phyloP scores from a whole-genome alignment of 2,888 invertebrate species.

The Pachliopta kotzebuea region DNA sequence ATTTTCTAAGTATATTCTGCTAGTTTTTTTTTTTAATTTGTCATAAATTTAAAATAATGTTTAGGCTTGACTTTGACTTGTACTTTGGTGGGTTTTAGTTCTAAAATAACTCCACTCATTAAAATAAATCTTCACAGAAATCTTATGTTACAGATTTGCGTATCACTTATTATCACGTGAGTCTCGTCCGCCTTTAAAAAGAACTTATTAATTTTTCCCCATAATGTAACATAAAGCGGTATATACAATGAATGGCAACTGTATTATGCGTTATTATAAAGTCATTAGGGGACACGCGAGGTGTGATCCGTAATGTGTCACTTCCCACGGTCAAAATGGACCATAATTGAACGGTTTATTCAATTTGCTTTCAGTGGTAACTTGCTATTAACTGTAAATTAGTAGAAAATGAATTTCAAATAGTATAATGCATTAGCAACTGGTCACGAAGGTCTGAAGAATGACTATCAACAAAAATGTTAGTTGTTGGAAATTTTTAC shows the following conservation, averaged over 20 bases:
- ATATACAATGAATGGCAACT: background rate
- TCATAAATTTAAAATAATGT: background rate
- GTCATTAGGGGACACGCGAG: conserved; percentile 21
- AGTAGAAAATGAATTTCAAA: background rate
- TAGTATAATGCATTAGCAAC: no score
- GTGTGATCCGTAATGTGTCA: conserved; percentile 17
- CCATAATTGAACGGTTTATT: conserved; percentile 19
- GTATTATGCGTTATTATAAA: conserved; percentile 20
- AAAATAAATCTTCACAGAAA: no score
- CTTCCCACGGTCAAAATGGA: conserved; percentile 21
- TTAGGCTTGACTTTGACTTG: background rate
- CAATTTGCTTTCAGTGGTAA: conserved; percentile 6
- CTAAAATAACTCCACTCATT: no score
- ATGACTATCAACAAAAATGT: no score
- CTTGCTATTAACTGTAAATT: background rate
- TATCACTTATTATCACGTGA: no score
- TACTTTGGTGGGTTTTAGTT: background rate
- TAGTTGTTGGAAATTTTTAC: no score
- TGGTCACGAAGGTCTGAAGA: no score
- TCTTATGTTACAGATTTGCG: no score
- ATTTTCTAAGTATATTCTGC: conserved; percentile 22
- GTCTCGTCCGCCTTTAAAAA: no score
- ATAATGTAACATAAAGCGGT: background rate
- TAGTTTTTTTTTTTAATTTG: conserved; percentile 10
- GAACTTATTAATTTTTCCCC: no score